Evolutionary conservation across 2,888 invertebrate genomes (phyloP).

Genomic region (Spisula solida): DNA sequence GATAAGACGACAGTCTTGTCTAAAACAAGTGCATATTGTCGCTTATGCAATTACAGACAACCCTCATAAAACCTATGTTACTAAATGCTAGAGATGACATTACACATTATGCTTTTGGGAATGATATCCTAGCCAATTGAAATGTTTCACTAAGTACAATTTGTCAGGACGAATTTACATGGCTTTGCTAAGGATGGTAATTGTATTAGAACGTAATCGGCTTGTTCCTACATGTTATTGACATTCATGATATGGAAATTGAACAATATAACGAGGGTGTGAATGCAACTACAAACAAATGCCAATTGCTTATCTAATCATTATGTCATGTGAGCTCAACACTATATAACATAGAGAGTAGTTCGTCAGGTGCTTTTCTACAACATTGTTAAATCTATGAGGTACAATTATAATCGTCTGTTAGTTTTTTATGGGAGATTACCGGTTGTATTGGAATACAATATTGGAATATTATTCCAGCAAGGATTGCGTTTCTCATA

Average conservation of each 20-base stretch:
- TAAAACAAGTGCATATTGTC: too few relatives aligned
- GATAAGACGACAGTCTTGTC: too few relatives aligned
- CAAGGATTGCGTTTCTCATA: too few relatives aligned
- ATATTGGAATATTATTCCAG: too few relatives aligned
- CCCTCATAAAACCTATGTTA: too few relatives aligned
- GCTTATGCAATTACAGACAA: too few relatives aligned
- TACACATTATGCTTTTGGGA: too few relatives aligned
- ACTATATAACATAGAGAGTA: not conserved
- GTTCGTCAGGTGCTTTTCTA: not conserved
- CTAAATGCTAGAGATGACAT: too few relatives aligned
- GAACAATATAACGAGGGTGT: not conserved
- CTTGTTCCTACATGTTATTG: not conserved
- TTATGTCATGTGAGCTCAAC: not conserved
- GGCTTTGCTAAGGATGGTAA: not conserved
- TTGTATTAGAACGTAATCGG: not conserved
- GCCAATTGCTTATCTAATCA: constrained; percentile 17
- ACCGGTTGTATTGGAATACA: too few relatives aligned
- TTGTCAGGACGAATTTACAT: not conserved
- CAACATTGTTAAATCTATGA: too few relatives aligned
- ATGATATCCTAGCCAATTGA: not conserved
- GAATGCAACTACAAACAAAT: not conserved
- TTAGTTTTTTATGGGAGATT: too few relatives aligned
- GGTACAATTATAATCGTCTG: too few relatives aligned
- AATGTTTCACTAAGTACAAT: not conserved
- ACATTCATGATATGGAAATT: not conserved